Evolutionary conservation across 2,797 vertebrate species (phyloP).

Genomic region (Sorex maritimensis): DNA sequence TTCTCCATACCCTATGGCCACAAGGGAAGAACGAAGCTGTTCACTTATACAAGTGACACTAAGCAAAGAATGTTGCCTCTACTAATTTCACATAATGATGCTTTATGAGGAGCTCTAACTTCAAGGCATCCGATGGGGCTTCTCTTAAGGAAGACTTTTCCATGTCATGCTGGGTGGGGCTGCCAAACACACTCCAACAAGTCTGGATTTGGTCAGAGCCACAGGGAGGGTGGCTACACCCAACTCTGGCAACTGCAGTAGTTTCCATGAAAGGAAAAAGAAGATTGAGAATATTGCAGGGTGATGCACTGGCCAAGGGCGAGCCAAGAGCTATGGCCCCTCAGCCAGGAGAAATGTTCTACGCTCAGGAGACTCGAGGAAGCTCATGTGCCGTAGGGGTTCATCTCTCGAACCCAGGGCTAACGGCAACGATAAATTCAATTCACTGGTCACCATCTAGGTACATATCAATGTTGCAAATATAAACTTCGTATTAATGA

Average conservation of each 20-base stretch:
- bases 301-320: background rate
- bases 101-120: background rate
- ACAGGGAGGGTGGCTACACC: background rate
- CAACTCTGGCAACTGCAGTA: background rate
- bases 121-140: background rate
- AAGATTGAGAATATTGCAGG: background rate
- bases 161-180: fast-evolving
- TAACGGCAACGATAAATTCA: background rate
- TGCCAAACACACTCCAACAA: background rate
- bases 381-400: background rate
- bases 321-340: fast-evolving
- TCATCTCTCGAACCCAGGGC: background rate
- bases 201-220: background rate
- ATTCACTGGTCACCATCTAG: conserved; percentile 6
- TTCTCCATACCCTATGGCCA: background rate
- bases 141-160: background rate
- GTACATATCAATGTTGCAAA: background rate
- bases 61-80: background rate
- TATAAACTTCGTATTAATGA: background rate
- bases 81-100: background rate
- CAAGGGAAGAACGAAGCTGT: background rate
- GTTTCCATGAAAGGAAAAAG: background rate
- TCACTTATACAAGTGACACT: background rate
- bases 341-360: background rate
- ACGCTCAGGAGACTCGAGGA: too few species aligned